Base-by-base conservation (phyloP, 2,888 invertebrate genomes). In the Drosophila tripunctata region DNA sequence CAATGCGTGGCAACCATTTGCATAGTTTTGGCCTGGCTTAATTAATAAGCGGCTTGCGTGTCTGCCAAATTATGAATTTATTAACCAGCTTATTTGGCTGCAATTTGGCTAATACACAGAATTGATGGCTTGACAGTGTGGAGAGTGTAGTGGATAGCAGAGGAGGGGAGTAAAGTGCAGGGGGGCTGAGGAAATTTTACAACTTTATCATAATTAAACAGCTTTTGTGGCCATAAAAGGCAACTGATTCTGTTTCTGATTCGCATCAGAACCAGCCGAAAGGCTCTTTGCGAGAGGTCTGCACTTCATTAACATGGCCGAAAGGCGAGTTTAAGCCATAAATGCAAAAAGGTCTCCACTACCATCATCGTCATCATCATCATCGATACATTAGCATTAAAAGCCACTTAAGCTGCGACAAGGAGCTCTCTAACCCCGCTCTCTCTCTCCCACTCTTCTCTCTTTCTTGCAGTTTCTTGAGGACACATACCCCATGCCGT, bases 311-410 rank as follows among this genome's bases (percentile, higher is more conserved):
- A 87, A 71, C 78, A 75, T 73, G 67, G 75, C 70, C 50, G 45
- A 68, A 64, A 69, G 73, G 72, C 58, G 24, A 41, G 47, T 14
- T 4, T 8, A 15, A 35, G 54, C 31, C 55, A 64, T 63, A 47
- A 64, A 40, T 48, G 58, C 57, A 57, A 60, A 70, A 41, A 14
- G 31, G 40, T 15, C 31, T 21, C 15, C 33, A 8, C 14, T 22
- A 21, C 8, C 5, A 27, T 10, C 10, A 27, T 10, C 27, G 10
- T 27, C 10, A 27, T n/a, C 22, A 2, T 22, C 35, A 21, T 51
- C 38, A 36, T 63, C 74, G 74, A 77, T 87, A 75, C 79, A 88
- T 88, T 88, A 84, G 87, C 87, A 87, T 88, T 85, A 83, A 87
- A 85, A 83, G 87, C 83, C 87, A 85, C 83, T 85, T 85, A 83